Evolutionary conservation across 2,113 vertebrate genomes (phyloP).

Genomic region (Caracal caracal): DNA sequence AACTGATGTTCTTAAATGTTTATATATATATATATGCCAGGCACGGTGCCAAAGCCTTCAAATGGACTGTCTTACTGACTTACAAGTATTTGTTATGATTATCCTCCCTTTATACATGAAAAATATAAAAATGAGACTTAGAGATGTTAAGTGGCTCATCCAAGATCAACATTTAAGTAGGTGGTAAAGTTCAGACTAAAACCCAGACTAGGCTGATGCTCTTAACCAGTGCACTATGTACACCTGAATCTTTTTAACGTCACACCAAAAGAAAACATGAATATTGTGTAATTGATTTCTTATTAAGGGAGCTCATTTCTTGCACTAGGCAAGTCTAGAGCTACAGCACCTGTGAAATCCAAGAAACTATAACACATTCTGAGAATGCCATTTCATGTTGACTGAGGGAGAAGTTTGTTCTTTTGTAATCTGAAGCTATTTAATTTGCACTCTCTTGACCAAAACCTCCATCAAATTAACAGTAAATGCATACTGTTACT

Average conservation of each 20-base stretch:
- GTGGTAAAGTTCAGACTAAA: constrained; percentile 22
- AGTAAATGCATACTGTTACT: neutral
- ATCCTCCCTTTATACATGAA: neutral
- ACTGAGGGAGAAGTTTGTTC: neutral
- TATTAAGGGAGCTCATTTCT: neutral
- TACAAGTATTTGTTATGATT: constrained; percentile 5
- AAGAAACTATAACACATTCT: neutral
- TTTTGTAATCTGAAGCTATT: constrained; percentile 6
- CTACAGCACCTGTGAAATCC: neutral
- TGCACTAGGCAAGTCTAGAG: neutral
- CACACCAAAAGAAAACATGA: neutral
- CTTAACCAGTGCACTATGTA: neutral
- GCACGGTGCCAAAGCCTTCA: neutral
- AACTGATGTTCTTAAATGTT: constrained; percentile 1
- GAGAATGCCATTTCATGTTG: neutral
- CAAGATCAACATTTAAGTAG: constrained; percentile 8
- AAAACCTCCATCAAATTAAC: constrained; percentile 13
- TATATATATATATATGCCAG: neutral
- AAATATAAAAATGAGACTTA: neutral
- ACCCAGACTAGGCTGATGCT: neutral
- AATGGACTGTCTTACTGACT: constrained; percentile 26
- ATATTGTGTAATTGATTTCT: neutral
- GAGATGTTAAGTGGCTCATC: neutral
- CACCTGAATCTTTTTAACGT: neutral
- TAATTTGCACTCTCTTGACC: neutral